Evolutionary conservation across 1,140 invertebrate species (phyloP), one percentile per base, ranked within the genome.

Genomic region (Sycophila sp.): DNA sequence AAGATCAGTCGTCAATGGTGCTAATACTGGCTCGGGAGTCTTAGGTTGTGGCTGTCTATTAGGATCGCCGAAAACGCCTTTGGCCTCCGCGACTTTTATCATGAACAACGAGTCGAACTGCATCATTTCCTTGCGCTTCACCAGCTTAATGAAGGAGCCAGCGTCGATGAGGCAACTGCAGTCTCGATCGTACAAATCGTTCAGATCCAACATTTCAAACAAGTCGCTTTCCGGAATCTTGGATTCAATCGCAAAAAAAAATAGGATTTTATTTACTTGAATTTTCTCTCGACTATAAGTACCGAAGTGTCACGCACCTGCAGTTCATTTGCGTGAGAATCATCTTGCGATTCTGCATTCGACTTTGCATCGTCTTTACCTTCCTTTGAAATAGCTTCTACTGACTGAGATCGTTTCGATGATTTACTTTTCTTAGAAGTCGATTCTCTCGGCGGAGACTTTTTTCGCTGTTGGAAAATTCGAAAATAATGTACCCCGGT

Each of bases 81-180:
- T 87, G 28, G 89, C 87, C 80, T 94, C 93, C 1, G 93, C 93
- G 80, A 93, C 91, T 71, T 91, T 89, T 42, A 94, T 94, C 88
- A 94, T 92, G 76, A 92, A 94, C 80, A 93, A 90, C 10, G 92
- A 92, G 81, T 94, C 91, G 66, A 94, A 87, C 10, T 91, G 88
- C 40, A 91, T 92, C 68, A 94, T 87, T 76, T 92, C 88, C 83
- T 92, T 93, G 26, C 92, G 86, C 65, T 91, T 90, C n/a, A 93
- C 87, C 2, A 93, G 80, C 0, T 91, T 88, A 28, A 94, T 80
- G 75, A 89, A 94, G 76, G 91, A 93, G 3, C 92, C 92, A 63
- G 88, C 83, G 32, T 89, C 85, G n/a, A 86, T 75, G 2, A 81
- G 76, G 7, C 78, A 73, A 3, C 65, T 60, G 32, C 45, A 71